A percentile compares a stretch with the other conserved stretches of the same genome.
phyloP scores from a whole-genome alignment of 2,797 vertebrate species.

The Tiaroga cobitis region DNA sequence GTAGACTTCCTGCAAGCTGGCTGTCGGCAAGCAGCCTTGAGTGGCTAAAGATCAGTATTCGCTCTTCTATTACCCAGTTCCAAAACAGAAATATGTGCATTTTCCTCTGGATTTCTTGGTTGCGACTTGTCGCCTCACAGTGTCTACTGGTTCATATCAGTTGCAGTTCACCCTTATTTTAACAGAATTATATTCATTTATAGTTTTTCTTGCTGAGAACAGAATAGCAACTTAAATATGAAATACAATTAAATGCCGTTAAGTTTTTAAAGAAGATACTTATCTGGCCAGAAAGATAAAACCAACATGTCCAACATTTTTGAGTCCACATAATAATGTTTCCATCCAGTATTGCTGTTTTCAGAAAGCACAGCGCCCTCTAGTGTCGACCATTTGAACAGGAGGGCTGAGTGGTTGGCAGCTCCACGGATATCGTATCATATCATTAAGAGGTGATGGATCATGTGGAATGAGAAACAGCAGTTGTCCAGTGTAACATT shows the following conservation, averaged over 20 bases:
- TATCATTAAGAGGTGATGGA: conserved; percentile 22
- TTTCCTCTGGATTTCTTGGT: not conserved
- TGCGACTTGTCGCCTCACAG: not conserved
- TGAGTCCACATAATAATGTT: not conserved
- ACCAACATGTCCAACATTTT: not conserved
- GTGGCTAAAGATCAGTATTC: conserved; percentile 54
- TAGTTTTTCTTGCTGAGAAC: not conserved
- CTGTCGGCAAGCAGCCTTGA: conserved; percentile 57
- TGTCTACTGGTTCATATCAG: not conserved
- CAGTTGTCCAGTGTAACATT: conserved; percentile 39
- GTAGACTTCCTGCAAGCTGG: conserved; percentile 55
- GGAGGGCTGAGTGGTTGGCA: not conserved
- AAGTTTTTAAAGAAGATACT: not conserved
- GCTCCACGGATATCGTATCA: conserved; percentile 3
- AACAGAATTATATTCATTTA: not conserved
- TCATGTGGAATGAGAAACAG: conserved; percentile 11
- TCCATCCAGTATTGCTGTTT: conserved; percentile 9
- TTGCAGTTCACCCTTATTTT: not conserved
- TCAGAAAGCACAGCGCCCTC: conserved; percentile 29
- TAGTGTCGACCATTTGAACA: conserved; percentile 1
- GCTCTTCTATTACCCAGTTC: not conserved
- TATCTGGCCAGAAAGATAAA: conserved; percentile 4
- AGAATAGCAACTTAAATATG: not conserved
- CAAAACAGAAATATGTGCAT: not conserved
- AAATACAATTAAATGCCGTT: not conserved